Evolutionary conservation across 2,797 vertebrate genomes (phyloP).

Genomic region (Acropternis orthonyx): DNA sequence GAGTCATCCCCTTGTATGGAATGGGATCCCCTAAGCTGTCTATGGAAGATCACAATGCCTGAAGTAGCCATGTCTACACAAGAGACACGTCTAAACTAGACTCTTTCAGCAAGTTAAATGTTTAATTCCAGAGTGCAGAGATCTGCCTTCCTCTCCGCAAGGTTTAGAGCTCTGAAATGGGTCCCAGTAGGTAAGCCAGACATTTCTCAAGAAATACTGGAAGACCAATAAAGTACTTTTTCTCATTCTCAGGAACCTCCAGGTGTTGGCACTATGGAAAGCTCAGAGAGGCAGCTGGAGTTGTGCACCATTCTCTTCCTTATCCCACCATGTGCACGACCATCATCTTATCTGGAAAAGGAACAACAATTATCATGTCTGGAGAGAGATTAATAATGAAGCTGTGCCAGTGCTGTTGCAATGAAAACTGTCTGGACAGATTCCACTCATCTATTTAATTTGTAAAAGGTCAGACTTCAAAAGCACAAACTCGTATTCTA

Average conservation of each 20-base stretch:
- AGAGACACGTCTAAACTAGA: background rate
- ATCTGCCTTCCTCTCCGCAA: background rate
- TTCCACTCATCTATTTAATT: background rate
- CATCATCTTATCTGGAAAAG: background rate
- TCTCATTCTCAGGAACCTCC: background rate
- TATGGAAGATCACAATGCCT: background rate
- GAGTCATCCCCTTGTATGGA: background rate
- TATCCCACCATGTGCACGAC: background rate
- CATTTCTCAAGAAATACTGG: background rate
- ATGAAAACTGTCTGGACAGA: background rate
- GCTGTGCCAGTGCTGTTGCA: background rate
- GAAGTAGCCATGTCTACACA: background rate
- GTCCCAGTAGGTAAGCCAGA: background rate
- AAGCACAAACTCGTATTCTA: background rate
- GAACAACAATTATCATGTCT: background rate
- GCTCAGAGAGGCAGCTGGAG: background rate
- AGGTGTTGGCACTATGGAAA: background rate
- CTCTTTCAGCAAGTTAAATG: background rate
- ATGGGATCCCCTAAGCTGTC: background rate
- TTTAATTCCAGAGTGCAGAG: background rate
- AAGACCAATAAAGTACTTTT: background rate
- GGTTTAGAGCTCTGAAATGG: background rate
- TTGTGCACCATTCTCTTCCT: background rate
- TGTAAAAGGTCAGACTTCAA: background rate
- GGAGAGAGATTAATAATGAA: background rate